Evolutionary conservation across 2,113 vertebrate species (phyloP).

Genomic region (Pyxicephalus adspersus): DNA sequence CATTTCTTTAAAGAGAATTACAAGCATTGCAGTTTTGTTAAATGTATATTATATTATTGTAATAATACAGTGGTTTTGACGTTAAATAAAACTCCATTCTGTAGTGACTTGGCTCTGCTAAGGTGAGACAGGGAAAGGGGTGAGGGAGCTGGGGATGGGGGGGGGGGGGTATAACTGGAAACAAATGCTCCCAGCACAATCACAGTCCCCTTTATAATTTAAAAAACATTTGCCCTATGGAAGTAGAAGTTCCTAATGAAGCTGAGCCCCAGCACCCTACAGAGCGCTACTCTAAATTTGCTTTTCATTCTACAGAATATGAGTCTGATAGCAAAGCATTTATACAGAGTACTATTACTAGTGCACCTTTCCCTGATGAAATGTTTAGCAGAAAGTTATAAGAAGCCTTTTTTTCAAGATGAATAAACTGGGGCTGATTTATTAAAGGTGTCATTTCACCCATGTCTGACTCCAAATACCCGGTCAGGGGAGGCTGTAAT

Average conservation of each 20-base stretch:
- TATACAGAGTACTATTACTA: neutral
- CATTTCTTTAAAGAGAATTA: neutral
- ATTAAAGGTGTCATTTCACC: no score
- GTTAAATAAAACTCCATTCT: slow-evolving; percentile 4
- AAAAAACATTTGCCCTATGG: slow-evolving; percentile 25
- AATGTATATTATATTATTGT: slow-evolving; percentile 20
- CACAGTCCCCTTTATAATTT: slow-evolving; percentile 35
- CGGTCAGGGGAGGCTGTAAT: no score
- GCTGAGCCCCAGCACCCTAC: slow-evolving; percentile 9
- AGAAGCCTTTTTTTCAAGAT: neutral
- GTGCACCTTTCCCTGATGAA: neutral
- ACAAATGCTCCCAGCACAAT: slow-evolving; percentile 12
- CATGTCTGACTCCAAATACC: no score
- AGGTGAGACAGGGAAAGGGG: slow-evolving; percentile 17
- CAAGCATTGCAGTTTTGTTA: neutral
- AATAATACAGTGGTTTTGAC: neutral
- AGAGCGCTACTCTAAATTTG: neutral
- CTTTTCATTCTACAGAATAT: neutral
- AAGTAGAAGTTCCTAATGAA: slow-evolving; percentile 40
- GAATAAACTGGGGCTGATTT: no score
- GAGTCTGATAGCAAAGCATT: neutral
- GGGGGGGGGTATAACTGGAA: slow-evolving; percentile 50
- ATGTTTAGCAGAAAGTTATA: neutral
- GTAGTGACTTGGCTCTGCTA: slow-evolving; percentile 28
- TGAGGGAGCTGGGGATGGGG: neutral